Conservation (phyloP, 2,797 vertebrate genomes). For the Lacerta bilineata region DNA sequence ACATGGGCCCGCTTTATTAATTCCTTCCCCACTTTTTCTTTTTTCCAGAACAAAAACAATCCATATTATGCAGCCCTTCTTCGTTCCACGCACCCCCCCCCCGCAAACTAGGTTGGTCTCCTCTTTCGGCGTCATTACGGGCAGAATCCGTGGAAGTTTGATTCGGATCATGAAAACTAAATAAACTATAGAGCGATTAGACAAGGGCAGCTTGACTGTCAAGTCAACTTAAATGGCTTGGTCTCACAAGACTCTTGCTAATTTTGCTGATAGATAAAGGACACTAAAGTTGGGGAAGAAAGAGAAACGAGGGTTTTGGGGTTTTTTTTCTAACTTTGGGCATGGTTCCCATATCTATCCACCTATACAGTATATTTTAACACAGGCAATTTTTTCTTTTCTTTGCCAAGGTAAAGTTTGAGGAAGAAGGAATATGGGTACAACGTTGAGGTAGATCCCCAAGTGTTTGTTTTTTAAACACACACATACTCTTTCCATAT, state of each 20-base stretch:
- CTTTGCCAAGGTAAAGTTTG: conserved; percentile 22
- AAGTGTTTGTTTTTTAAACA: accelerated
- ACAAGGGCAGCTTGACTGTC: neutral
- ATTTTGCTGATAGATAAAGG: too few relatives aligned
- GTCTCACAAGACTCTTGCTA: too few relatives aligned
- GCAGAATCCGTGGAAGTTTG: neutral
- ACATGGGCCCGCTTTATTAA: neutral
- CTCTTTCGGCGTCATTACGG: neutral
- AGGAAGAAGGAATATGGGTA: conserved; percentile 5
- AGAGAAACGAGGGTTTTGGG: neutral
- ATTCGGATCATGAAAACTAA: neutral
- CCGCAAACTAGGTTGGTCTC: neutral
- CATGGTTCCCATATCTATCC: conserved; percentile 9
- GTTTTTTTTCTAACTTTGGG: neutral
- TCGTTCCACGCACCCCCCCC: neutral
- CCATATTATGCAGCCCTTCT: neutral
- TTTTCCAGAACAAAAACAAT: neutral
- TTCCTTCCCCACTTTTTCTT: neutral
- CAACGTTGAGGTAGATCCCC: too few relatives aligned
- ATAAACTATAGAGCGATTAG: neutral
- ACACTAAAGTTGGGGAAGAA: too few relatives aligned
- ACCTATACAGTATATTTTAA: neutral
- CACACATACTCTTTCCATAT: neutral
- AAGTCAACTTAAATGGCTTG: too few relatives aligned
- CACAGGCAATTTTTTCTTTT: neutral